A percentile compares a stretch with the other conserved stretches of the same genome.
phyloP scores from a whole-genome alignment of 2,797 vertebrate genomes.

The Echiichthys vipera region DNA sequence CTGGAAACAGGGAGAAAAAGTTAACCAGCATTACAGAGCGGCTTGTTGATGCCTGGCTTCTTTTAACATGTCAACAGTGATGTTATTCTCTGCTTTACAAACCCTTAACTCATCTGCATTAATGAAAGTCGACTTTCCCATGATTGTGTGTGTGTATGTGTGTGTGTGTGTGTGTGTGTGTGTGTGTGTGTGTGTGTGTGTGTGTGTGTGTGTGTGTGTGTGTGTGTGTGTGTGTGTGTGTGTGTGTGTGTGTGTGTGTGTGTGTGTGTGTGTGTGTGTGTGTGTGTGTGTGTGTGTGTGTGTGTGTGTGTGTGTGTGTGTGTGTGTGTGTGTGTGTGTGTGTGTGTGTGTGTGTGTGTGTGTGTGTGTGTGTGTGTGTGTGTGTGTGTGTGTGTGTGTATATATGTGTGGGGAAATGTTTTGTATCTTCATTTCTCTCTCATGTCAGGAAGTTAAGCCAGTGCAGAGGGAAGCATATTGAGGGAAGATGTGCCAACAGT shows the following conservation, averaged over 20 bases:
- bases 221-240: not conserved
- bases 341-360: not conserved
- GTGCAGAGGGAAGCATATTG: conserved; percentile 64
- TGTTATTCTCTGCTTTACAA: not conserved
- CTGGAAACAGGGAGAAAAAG: not conserved
- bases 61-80: conserved; percentile 6
- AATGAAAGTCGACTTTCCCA: not conserved
- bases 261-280: not conserved
- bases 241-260: not conserved
- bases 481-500: conserved; percentile 71
- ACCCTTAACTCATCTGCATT: not conserved
- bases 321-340: not conserved
- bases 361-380: not conserved
- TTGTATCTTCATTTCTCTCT: conserved; percentile 55
- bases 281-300: not conserved
- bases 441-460: conserved; percentile 63
- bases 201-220: not conserved
- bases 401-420: too few relatives aligned
- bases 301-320: not conserved
- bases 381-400: not conserved
- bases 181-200: not conserved
- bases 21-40: not conserved
- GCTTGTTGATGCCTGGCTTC: not conserved
- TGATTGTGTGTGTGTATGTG: too few relatives aligned
- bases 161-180: not conserved